Evolutionary conservation across 2,113 vertebrate species (phyloP), one percentile per base, ranked within the genome.

Genomic region (Bambusicola thoracicus): DNA sequence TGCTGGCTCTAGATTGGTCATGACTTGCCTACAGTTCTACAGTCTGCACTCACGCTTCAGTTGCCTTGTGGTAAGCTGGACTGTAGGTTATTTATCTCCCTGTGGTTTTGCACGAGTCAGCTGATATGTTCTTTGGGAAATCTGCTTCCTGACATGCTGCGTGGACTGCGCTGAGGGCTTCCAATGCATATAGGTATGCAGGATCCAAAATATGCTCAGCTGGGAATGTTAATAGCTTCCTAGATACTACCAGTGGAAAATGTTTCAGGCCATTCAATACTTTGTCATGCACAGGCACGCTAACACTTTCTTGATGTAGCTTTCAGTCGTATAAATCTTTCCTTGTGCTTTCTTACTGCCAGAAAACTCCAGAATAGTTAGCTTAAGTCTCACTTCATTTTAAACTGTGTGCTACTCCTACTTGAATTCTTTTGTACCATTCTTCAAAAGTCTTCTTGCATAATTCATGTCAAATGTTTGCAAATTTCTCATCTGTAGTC

Each of bases 381-480:
- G 53, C 70, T 67, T 66, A 95, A 92, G 49, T 46, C 51, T 81
- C n/a, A 82, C 46, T 77, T 84, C 43, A 87, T 92, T 89, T 89
- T 49, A 65, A 94, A 79, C 21, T 24, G 15, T 66, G 36, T 66
- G 76, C 61, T 94, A 85, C 58, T 94, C 72, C 67, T 82, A 49
- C 85, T 93, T 82, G 49, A 89, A 85, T 92, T 53, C 75, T 85
- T 94, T 94, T 10, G 7, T 81, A 62, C 65, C 1, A 1, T 80
- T 82, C 48, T 92, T 62, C 51, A 89, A 77, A 89, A 92, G n/a
- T 69, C 66, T 85, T 95, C 78, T 94, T 63, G 56, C 46, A 80
- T 91, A 73, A 85, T 87, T 91, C 87, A 81, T 85, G 82, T 95
- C 75, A 91, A 70, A 94, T 94, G 82, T 95, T 95, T 95, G 93